A percentile compares a stretch with the other conserved stretches of the same genome.
These are phyloP conservation scores for Gephyroberyx darwinii DNA, from an alignment of 2,797 vertebrate genomes.

Conservation along the genomic window DNA sequence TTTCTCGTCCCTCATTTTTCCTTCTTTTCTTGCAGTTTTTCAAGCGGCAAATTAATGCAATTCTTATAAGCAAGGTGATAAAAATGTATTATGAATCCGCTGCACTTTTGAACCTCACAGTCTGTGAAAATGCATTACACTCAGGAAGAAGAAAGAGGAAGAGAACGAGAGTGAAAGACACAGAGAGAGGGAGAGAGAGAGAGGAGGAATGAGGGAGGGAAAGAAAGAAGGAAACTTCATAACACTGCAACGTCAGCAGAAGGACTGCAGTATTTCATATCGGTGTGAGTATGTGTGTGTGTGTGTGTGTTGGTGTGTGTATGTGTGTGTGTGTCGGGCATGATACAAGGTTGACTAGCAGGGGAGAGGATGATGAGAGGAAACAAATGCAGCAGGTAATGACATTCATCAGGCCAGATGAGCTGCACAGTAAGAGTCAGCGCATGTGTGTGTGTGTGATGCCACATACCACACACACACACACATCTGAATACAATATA, in stretches of 20 bases:
- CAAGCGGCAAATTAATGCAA: constrained; percentile 56
- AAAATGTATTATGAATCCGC: constrained; percentile 67
- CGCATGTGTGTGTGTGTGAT: constrained; percentile 1
- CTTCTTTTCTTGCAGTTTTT: constrained; percentile 33
- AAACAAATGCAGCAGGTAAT: constrained; percentile 57
- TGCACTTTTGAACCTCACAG: constrained; percentile 68
- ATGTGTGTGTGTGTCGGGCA: constrained; percentile 12
- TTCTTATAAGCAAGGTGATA: constrained; percentile 71
- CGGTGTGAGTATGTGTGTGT: constrained; percentile 13
- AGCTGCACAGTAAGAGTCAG: constrained; percentile 21
- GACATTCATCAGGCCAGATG: constrained; percentile 55
- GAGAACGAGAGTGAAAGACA: constrained; percentile 11
- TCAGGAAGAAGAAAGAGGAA: constrained; percentile 17
- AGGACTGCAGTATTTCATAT: constrained; percentile 40
- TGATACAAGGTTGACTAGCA: constrained; percentile 32
- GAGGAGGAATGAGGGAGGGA: constrained; percentile 5
- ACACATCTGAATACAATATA: constrained; percentile 30
- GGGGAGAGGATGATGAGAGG: constrained; percentile 42
- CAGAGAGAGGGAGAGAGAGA: constrained; percentile 12
- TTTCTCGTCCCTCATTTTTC: not conserved
- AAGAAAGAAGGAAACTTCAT: constrained; percentile 33
- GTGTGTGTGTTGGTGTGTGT: constrained; percentile 21
- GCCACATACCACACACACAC: constrained; percentile 1
- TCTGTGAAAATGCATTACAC: constrained; percentile 59
- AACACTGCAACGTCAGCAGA: constrained; percentile 55